Percentiles rank a stretch among this genome's conserved stretches.
These are phyloP conservation scores for Tragelaphus scriptus DNA, from an alignment of 2,113 vertebrate species.

Conservation along the genomic window DNA sequence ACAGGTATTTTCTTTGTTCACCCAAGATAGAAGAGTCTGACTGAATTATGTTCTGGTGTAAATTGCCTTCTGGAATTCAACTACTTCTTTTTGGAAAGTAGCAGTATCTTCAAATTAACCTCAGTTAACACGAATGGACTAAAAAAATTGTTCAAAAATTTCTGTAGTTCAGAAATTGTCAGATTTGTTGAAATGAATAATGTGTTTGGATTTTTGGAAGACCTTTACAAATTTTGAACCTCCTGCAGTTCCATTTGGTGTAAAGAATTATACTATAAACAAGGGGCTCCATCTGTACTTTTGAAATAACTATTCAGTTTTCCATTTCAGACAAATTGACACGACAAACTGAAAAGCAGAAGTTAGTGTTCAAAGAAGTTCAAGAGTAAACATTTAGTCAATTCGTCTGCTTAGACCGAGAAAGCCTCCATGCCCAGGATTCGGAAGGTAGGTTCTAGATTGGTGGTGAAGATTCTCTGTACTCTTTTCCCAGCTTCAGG, in stretches of 20 bases:
- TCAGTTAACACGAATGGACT: conserved; percentile 70
- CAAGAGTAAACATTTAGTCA: conserved; percentile 75
- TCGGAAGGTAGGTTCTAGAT: not conserved
- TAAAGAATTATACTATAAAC: conserved; percentile 70
- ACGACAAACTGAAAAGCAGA: conserved; percentile 68
- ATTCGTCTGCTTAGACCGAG: conserved; percentile 43
- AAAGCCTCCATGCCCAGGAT: not conserved
- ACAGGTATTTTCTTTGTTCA: conserved; percentile 28
- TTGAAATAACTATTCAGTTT: conserved; percentile 72
- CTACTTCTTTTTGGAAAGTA: conserved; percentile 28
- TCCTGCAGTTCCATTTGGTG: conserved; percentile 73
- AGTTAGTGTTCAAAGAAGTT: conserved; percentile 70
- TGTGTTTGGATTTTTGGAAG: conserved; percentile 72
- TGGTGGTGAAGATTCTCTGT: not conserved
- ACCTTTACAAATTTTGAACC: conserved; percentile 70
- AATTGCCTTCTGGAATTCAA: conserved; percentile 23
- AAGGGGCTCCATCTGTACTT: conserved; percentile 74
- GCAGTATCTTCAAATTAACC: conserved; percentile 53
- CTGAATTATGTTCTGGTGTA: not conserved
- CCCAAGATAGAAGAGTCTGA: not conserved
- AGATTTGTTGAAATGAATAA: conserved; percentile 66
- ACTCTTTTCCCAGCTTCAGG: not conserved
- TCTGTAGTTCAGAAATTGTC: conserved; percentile 59
- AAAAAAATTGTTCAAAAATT: conserved; percentile 70
- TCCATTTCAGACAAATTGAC: conserved; percentile 76